Conservation (phyloP, 2,797 vertebrate genomes). For the Sebastolobus alascanus region DNA sequence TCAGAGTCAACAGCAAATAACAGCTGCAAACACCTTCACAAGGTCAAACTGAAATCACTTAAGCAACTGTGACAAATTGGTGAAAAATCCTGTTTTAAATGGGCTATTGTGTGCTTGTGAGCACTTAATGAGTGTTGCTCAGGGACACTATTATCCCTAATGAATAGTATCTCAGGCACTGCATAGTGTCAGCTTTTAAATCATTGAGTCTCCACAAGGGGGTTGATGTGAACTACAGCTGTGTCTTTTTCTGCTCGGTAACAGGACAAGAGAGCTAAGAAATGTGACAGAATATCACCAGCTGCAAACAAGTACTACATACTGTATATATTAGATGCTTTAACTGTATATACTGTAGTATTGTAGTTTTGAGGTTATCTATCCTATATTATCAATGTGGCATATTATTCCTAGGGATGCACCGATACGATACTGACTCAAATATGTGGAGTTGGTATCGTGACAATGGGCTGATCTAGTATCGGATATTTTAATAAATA, state of each 20-base stretch:
- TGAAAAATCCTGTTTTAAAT: neutral
- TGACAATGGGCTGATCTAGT: too few species aligned
- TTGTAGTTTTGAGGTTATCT: neutral
- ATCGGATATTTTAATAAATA: too few species aligned
- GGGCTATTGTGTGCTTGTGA: neutral
- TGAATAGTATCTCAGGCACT: slow-evolving; percentile 6
- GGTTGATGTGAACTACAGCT: slow-evolving; percentile 3
- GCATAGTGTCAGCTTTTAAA: slow-evolving; percentile 30
- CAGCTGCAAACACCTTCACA: neutral
- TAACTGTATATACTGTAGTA: neutral
- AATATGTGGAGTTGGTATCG: too few species aligned
- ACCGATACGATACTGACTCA: too few species aligned
- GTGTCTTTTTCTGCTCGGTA: neutral
- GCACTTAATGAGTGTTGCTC: slow-evolving; percentile 9
- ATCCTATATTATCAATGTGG: neutral
- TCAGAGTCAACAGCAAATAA: neutral
- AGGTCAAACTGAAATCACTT: neutral
- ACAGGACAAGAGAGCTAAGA: slow-evolving; percentile 9
- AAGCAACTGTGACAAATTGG: neutral
- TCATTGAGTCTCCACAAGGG: slow-evolving; percentile 8
- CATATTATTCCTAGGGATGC: neutral
- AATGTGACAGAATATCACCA: slow-evolving; percentile 5
- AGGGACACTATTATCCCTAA: neutral
- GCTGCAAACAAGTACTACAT: neutral
- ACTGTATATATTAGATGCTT: neutral